These are phyloP conservation scores for Diadromus collaris DNA, from an alignment of 2,888 invertebrate species.

Conservation along the genomic window DNA sequence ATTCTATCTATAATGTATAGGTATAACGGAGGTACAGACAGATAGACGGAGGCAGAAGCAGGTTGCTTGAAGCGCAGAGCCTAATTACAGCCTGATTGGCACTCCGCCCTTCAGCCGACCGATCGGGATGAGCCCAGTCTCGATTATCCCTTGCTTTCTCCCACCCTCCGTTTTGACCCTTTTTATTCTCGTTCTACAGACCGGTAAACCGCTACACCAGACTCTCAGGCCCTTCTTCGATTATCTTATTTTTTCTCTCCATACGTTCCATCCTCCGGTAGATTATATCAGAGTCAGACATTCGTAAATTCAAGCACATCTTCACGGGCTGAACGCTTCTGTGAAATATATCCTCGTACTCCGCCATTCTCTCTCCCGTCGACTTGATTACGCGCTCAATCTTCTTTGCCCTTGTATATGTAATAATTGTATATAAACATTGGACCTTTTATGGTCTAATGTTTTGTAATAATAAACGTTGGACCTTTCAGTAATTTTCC, in stretches of 20 bases:
- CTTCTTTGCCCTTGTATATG: slow-evolving; percentile 62
- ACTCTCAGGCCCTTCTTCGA: slow-evolving; percentile 35
- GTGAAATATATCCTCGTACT: slow-evolving; percentile 3
- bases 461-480: slow-evolving; percentile 38
- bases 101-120: slow-evolving; percentile 62
- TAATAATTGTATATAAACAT: too few species aligned
- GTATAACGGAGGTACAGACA: background rate
- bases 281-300: slow-evolving; percentile 52
- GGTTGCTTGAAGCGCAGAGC: slow-evolving; percentile 62
- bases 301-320: slow-evolving; percentile 36
- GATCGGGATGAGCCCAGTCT: slow-evolving; percentile 34
- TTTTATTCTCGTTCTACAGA: slow-evolving; percentile 21
- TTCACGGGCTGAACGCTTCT: slow-evolving; percentile 4
- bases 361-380: slow-evolving; percentile 25
- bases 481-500: slow-evolving; percentile 67
- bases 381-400: slow-evolving; percentile 31
- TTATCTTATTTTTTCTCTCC: slow-evolving; percentile 20
- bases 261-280: slow-evolving; percentile 28
- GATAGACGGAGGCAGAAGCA: slow-evolving; percentile 45
- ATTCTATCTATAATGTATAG: slow-evolving; percentile 4
- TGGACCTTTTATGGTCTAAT: too few species aligned
- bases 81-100: slow-evolving; percentile 77
- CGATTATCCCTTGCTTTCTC: slow-evolving; percentile 52
- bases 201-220: slow-evolving; percentile 5
- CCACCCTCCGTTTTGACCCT: slow-evolving; percentile 21